Base-by-base conservation (phyloP, 1,140 invertebrate species). In the Lepidotrigona ventralis region DNA sequence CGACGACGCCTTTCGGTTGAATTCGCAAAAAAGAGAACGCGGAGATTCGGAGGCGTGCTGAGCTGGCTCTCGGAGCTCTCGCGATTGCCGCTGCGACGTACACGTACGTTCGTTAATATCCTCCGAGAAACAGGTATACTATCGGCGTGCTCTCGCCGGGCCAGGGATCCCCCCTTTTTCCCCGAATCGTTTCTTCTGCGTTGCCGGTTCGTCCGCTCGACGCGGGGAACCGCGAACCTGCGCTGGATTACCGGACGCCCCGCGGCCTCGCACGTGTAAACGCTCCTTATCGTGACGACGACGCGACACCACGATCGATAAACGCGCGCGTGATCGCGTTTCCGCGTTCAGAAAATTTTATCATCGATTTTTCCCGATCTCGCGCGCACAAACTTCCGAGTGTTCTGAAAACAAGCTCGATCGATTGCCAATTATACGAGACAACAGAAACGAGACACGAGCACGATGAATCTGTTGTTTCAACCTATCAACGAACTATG, bases 41-140 rank as follows among this genome's bases (percentile, higher is more conserved):
- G 46, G 84, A 87, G 23, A 75, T 72, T 76, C 70, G 73, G 63
- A 82, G 64, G 54, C 73, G 64, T 82, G 74, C 58, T 58, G 58
- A 12, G 26, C 33, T 64, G n/a, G 21, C 54, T 46, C 33, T 39
- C 14, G 2, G 51, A 21, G 33, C 21, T 23, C 58, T 81, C 56
- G 64, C 69, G 71, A 72, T 75, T 54, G 64, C 53, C 29, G 23
- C 21, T 39, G 39, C 66, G 39, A 29, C 39, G 51, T 83, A 83
- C 79, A 66, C 33, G 74, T 73, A 70, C 69, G 74, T 85, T 85
- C 60, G 84, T 83, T 84, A 84, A 81, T 75, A 70, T 69, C 79
- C 70, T 58, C 70, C 69, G 70, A 53, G 83, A 54, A 81, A 69
- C 80, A 77, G 80, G 80, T 82, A 82, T 73, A 69, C 39, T n/a